These are phyloP conservation scores for Caenorhabditis japonica DNA, from an alignment of 2,888 invertebrate species.

Conservation along the genomic window DNA sequence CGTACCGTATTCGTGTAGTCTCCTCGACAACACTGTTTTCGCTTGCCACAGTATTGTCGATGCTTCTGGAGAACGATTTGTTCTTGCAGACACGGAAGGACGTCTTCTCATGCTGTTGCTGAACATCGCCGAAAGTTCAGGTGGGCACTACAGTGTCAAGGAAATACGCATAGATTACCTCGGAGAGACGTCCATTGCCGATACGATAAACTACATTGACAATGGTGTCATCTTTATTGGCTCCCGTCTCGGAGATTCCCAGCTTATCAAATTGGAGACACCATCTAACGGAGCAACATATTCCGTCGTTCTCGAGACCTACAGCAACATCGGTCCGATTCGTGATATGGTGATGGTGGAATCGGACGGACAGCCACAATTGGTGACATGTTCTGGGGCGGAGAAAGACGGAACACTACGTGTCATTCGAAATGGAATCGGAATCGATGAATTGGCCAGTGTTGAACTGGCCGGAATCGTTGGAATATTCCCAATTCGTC, in stretches of 20 bases:
- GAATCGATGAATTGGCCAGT: slow-evolving; percentile 89
- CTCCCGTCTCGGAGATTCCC: slow-evolving; percentile 95
- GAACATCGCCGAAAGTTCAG: slow-evolving; percentile 82
- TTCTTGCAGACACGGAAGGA: slow-evolving; percentile 94
- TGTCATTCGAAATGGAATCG: slow-evolving; percentile 97
- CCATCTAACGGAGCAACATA: slow-evolving; percentile 28
- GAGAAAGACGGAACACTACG: slow-evolving; percentile 97
- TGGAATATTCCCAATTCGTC: slow-evolving; percentile 79
- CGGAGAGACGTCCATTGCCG: slow-evolving; percentile 84
- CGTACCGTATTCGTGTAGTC: slow-evolving; percentile 80
- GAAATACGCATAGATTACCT: slow-evolving; percentile 66
- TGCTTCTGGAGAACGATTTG: slow-evolving; percentile 60
- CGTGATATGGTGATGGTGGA: slow-evolving; percentile 79
- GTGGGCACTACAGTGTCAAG: slow-evolving; percentile 15
- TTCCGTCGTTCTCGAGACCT: slow-evolving; percentile 86
- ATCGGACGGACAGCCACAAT: slow-evolving; percentile 91
- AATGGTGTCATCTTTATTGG: slow-evolving; percentile 96
- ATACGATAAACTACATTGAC: slow-evolving; percentile 96
- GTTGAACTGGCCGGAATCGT: slow-evolving; percentile 94
- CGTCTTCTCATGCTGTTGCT: slow-evolving; percentile 93
- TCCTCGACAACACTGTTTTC: slow-evolving; percentile 28
- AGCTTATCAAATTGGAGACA: slow-evolving; percentile 83
- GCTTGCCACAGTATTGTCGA: slow-evolving; percentile 27
- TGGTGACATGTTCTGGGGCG: slow-evolving; percentile 96
- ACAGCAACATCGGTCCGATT: slow-evolving; percentile 96